These are phyloP conservation scores for Rhinolophus ferrumequinum DNA, from an alignment of 2,113 vertebrate species.

Conservation along the genomic window DNA sequence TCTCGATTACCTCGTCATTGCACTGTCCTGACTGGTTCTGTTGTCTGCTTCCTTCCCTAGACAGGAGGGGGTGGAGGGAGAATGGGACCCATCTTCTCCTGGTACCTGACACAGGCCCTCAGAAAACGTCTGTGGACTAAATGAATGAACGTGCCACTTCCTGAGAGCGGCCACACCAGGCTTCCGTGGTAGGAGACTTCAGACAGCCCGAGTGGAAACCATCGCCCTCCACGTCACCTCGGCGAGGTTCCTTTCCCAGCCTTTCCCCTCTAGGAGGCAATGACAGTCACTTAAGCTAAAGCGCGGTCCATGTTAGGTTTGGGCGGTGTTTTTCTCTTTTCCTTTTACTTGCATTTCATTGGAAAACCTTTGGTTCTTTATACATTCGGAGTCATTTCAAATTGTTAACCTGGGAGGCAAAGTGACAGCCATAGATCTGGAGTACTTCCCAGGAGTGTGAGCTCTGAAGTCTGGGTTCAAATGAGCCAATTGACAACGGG, in stretches of 20 bases:
- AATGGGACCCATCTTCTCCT: neutral
- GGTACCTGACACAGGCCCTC: neutral
- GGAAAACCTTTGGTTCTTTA: neutral
- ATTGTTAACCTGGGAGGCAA: neutral
- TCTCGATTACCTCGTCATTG: neutral
- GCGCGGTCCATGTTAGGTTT: neutral
- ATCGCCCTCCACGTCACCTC: neutral
- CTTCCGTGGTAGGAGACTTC: neutral
- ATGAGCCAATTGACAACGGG: neutral
- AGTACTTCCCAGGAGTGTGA: neutral
- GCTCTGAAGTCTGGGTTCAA: neutral
- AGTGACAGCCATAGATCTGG: neutral
- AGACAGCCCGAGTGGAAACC: neutral
- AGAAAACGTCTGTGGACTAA: neutral
- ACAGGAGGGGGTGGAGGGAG: neutral
- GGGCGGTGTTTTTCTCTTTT: fast-evolving
- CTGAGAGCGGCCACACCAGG: neutral
- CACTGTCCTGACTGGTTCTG: neutral
- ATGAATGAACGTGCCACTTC: fast-evolving
- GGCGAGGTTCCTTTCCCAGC: neutral
- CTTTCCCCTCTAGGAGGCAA: neutral
- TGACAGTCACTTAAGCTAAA: neutral
- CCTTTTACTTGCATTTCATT: neutral
- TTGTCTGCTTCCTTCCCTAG: neutral
- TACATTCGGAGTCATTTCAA: neutral